phyloP scores from a whole-genome alignment of 1,140 invertebrate species.

The Drosophila nasuta region DNA sequence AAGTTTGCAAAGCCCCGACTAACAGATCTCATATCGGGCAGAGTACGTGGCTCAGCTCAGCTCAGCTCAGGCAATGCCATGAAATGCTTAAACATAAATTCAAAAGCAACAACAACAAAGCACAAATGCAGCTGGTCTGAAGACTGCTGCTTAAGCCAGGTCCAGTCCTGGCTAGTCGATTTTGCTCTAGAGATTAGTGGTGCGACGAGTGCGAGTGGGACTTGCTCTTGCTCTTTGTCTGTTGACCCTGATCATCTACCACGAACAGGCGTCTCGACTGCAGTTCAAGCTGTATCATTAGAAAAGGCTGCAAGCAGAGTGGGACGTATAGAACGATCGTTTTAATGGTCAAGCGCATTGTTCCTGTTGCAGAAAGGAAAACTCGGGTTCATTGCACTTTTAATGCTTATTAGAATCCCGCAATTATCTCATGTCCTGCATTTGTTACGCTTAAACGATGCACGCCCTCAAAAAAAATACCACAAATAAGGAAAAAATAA shows the following conservation, averaged over 20 bases:
- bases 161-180: slow-evolving; percentile 58
- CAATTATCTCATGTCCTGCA: slow-evolving; percentile 51
- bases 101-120: slow-evolving; percentile 41
- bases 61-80: slow-evolving; percentile 55
- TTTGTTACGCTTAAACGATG: slow-evolving; percentile 61
- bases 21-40: slow-evolving; percentile 67
- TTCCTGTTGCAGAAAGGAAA: slow-evolving; percentile 34
- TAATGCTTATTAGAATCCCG: slow-evolving; percentile 48
- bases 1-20: slow-evolving; percentile 55
- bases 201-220: slow-evolving; percentile 20
- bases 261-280: background rate
- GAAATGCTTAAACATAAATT: slow-evolving; percentile 77
- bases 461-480: slow-evolving; percentile 47
- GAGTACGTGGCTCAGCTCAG: slow-evolving; percentile 55
- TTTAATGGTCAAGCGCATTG: slow-evolving; percentile 58
- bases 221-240: slow-evolving; percentile 33
- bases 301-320: slow-evolving; percentile 6
- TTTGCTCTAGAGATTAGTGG: slow-evolving; percentile 62
- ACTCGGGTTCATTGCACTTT: slow-evolving; percentile 54
- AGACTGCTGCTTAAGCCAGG: slow-evolving; percentile 13
- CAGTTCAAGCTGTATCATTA: slow-evolving; percentile 13
- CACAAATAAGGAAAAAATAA: slow-evolving; percentile 6
- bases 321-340: slow-evolving; percentile 11
- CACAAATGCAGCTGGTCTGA: slow-evolving; percentile 15
- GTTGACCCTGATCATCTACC: slow-evolving; percentile 42